A percentile compares a stretch with the other conserved stretches of the same genome.
Conservation (phyloP, 2,797 vertebrate species). For the Gambelia wislizenii region DNA sequence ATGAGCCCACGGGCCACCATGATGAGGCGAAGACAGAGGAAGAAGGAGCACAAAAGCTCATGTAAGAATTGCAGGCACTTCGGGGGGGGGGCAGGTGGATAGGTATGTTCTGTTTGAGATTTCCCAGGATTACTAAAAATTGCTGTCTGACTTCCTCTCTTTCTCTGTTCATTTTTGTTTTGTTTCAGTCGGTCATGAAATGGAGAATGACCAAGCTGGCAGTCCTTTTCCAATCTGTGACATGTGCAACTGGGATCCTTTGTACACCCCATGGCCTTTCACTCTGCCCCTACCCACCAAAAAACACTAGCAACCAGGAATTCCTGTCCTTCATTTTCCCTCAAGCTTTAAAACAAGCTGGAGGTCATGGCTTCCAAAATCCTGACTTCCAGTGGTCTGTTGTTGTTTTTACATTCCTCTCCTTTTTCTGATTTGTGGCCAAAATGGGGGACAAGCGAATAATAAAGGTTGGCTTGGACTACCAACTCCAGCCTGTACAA, state of each 20-base stretch:
- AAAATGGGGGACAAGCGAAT: neutral
- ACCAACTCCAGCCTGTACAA: neutral
- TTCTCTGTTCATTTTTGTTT: neutral
- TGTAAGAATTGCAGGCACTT: conserved; percentile 76
- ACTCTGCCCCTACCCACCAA: too few relatives aligned
- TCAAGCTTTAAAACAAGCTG: neutral
- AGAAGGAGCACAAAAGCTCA: conserved; percentile 95
- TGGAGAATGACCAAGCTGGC: neutral
- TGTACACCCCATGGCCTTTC: neutral
- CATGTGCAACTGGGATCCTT: neutral
- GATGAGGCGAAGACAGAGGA: conserved; percentile 90
- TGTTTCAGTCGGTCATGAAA: neutral
- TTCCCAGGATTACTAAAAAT: neutral
- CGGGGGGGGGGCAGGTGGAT: neutral
- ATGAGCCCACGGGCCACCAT: conserved; percentile 94
- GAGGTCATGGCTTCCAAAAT: neutral
- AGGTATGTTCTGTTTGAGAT: rapidly evolving
- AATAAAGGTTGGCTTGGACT: neutral
- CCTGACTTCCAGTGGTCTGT: neutral
- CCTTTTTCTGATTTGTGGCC: neutral
- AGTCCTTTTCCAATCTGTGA: neutral
- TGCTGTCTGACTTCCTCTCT: too few relatives aligned
- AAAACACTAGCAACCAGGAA: neutral
- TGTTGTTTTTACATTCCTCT: neutral
- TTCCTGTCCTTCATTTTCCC: neutral